Base-by-base conservation (phyloP, 64 coral and sea anemone genomes). In the Dendronephthya gigantea region DNA sequence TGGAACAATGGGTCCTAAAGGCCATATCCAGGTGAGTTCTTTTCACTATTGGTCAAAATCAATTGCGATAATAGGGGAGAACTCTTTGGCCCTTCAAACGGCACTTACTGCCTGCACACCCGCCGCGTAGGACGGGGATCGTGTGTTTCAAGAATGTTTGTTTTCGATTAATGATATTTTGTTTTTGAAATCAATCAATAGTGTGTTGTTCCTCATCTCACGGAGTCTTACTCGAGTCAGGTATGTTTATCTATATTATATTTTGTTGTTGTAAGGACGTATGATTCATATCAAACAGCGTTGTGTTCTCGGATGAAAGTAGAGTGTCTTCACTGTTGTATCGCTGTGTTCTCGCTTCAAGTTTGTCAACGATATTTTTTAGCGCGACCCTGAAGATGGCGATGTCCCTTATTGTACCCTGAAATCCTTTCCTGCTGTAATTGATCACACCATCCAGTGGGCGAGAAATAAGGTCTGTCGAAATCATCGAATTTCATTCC, bases 1-100 rank as follows among this genome's bases (percentile, higher is more conserved):
- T 45, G 94, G 94, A 31, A 97, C 94, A 19, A 97, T 97, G 94
- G 94, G 94, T 8, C 88, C 94, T 16, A 97, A 97, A 49, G 94
- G 94, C 68, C 94, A 97, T 28, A 92, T 97, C 29, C 94, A 97
- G 92, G 94, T n/a, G n/a, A n/a, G n/a, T n/a, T n/a, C n/a, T n/a
- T n/a, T n/a, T n/a, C n/a, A n/a, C n/a, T n/a, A n/a, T n/a, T n/a
- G n/a, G n/a, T n/a, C n/a, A n/a, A n/a, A n/a, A n/a, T n/a, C n/a
- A n/a, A n/a, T n/a, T n/a, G n/a, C n/a, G n/a, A n/a, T n/a, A n/a
- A n/a, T n/a, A n/a, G n/a, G n/a, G n/a, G n/a, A n/a, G n/a, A n/a
- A n/a, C n/a, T n/a, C n/a, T n/a, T n/a, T n/a, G n/a, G n/a, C n/a
- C n/a, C n/a, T n/a, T n/a, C n/a, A n/a, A 45, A 45, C 41, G 4